A percentile compares a stretch with the other conserved stretches of the same genome.
Evolutionary conservation across 2,113 vertebrate species (phyloP).

Genomic region (Ctenodactylus gundi): DNA sequence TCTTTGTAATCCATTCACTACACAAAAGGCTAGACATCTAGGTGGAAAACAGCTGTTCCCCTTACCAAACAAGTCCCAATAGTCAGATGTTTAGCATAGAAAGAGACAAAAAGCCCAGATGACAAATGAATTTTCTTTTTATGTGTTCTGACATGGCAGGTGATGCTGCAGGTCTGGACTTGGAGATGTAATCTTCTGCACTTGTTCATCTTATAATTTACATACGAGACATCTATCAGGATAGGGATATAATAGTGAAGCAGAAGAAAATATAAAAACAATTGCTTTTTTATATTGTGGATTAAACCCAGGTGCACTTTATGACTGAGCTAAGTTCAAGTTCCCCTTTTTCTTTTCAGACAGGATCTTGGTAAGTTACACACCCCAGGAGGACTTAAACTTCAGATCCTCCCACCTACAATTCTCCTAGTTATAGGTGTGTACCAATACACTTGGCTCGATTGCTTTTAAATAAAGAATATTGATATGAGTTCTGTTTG

Average conservation of each 20-base stretch:
- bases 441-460: too few relatives aligned
- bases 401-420: too few relatives aligned
- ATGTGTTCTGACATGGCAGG: background rate
- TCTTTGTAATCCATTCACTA: background rate
- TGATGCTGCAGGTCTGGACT: background rate
- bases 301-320: too few relatives aligned
- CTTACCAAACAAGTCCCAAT: background rate
- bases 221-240: background rate
- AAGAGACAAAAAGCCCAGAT: background rate
- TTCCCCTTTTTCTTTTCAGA: too few relatives aligned
- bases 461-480: background rate
- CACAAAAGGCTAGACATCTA: background rate
- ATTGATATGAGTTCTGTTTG: slow-evolving; percentile 7
- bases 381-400: too few relatives aligned
- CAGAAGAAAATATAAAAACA: background rate
- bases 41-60: background rate
- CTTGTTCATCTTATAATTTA: background rate
- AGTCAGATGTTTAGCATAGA: slow-evolving; percentile 20
- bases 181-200: background rate
- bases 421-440: too few relatives aligned
- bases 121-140: background rate
- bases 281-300: too few relatives aligned
- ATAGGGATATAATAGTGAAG: background rate
- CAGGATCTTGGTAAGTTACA: too few relatives aligned
- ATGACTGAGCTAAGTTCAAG: too few relatives aligned